Base-by-base conservation (phyloP, 2,888 invertebrate species). In the Unio delphinus region DNA sequence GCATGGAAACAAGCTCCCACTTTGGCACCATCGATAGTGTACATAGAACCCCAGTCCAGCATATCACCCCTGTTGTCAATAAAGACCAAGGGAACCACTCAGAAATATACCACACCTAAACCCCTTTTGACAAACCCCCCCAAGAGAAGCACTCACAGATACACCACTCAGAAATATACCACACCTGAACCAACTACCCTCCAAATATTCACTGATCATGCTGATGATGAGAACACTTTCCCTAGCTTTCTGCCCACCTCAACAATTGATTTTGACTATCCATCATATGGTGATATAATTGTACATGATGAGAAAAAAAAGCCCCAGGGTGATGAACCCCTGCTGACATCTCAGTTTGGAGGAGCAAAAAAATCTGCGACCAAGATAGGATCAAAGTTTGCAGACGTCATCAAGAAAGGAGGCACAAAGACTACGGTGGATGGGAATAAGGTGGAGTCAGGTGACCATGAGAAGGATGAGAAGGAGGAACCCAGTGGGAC, bases 1-100 rank as follows among this genome's bases (percentile, higher is more conserved):
- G 81, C 80, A 45, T 89, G 88, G 87, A 75, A 76, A 65, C 88
- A 88, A 72, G 78, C 71, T 15, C 72, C 73, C 20, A 73, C 73
- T 8, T 28, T 70, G 15, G 65, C 61, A 56, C 34, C 63, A 28
- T 60, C 26, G 54, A 20, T 61, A 23, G n/a, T 28, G 30, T 67
- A 64, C 30, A 60, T 59, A 64, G 62, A 56, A 30, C 28, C 55
- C 5, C 59, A 57, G 3, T 55, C 67, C 57, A 54, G 65, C 30
- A 59, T 65, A n/a, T 54, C 61, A 54, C 61, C 67, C 30, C 23
- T 58, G 20, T 28, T 59, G n/a, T 56, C n/a, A 63, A 26, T 62
- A 57, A 54, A 60, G 17, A 55, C 26, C n/a, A 60, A 18, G 6
- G n/a, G 4, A 64, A 57, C n/a, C n/a, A 55, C 61, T 18, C 5